Conservation (phyloP, 2,797 vertebrate species). For the Myotis myotis region DNA sequence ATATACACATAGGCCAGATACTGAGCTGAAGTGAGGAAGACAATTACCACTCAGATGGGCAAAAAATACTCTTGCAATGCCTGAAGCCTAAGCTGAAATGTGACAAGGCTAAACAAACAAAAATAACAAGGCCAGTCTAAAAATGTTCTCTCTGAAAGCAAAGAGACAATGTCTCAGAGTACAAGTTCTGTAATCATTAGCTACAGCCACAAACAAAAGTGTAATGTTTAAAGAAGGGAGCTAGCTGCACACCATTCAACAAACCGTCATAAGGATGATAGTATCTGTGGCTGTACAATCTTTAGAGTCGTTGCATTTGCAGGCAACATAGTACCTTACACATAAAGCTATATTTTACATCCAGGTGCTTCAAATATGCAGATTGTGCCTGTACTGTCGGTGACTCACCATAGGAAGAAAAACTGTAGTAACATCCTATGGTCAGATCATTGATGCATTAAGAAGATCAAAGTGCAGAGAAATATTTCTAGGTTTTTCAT, state of each 20-base stretch:
- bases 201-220: conserved; percentile 43
- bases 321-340: neutral
- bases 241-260: neutral
- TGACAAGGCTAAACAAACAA: conserved; percentile 26
- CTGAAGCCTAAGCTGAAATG: conserved; percentile 11
- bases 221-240: conserved; percentile 53
- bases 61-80: conserved; percentile 2
- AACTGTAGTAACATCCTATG: neutral
- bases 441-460: conserved; percentile 35
- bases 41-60: neutral
- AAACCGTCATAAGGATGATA: neutral
- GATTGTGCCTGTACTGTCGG: neutral
- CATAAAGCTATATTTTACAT: conserved; percentile 4
- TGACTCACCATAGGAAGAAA: conserved; percentile 25
- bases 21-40: neutral
- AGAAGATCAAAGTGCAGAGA: conserved; percentile 55
- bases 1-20: neutral
- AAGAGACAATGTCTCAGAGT: conserved; percentile 20
- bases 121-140: conserved; percentile 9
- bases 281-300: neutral
- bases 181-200: conserved; percentile 49
- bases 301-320: neutral
- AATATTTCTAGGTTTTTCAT: conserved; percentile 31
- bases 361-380: neutral
- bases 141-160: conserved; percentile 19